phyloP scores from a whole-genome alignment of 2,797 vertebrate genomes.

The Sciurus carolinensis region DNA sequence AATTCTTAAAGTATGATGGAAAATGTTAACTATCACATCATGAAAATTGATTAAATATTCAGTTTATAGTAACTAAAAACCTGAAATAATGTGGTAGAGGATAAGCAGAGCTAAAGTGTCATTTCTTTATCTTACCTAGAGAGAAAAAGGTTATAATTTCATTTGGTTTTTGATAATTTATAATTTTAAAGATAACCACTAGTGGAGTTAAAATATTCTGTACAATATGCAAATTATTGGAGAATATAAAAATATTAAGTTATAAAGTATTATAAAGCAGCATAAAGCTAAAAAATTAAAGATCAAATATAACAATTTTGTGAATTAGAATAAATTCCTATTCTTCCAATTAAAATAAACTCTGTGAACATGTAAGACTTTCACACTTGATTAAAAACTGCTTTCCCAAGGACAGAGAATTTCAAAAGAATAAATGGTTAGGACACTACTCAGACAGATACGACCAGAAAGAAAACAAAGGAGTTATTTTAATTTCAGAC shows the following conservation, averaged over 20 bases:
- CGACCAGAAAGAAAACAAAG: neutral
- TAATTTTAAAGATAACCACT: neutral
- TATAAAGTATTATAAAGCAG: constrained; percentile 1
- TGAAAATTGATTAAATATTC: neutral
- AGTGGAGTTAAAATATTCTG: neutral
- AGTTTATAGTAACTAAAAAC: neutral
- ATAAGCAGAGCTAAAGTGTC: neutral
- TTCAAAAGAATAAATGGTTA: neutral
- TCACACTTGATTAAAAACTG: constrained; percentile 7
- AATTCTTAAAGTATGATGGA: too few species aligned
- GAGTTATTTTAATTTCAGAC: neutral
- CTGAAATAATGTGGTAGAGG: neutral
- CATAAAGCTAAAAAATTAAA: neutral
- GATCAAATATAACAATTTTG: neutral
- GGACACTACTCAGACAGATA: neutral
- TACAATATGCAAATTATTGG: neutral
- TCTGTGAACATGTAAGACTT: neutral
- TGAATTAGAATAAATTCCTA: neutral
- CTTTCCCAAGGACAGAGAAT: neutral
- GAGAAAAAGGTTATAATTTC: neutral
- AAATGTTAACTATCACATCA: neutral
- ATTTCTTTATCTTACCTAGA: neutral
- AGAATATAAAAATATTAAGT: constrained; percentile 9
- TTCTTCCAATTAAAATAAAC: neutral
- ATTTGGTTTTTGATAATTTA: constrained; percentile 23